Base-by-base conservation (phyloP, 2,113 vertebrate species). In the Proterorhinus semilunaris region DNA sequence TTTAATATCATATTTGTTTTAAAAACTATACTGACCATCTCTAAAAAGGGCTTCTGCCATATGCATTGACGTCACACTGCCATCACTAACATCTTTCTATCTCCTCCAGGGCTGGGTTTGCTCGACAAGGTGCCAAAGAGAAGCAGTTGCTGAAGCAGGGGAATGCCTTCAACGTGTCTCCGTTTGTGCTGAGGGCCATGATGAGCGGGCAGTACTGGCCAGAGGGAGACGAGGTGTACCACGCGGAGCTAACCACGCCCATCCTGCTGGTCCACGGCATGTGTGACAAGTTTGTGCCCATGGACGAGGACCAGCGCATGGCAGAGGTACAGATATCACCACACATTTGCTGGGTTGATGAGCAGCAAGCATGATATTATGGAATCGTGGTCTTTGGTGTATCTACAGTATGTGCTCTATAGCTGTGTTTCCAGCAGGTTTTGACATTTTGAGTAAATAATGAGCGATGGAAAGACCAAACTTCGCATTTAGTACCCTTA, bases 151-250 rank as follows among this genome's bases (percentile, higher is more conserved):
- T 99, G 83, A 95, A 93, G 83, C 96, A 99, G 62, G 95, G 97
- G 62, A 98, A 98, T 0, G 97, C 97, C 7, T 99, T 99, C 92
- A 98, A 96, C 0, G 96, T 99, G 55, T 96, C 97, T 0, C 96
- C 98, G 2, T 99, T 98, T 0, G 97, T 99, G 47, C 92, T 99
- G 75, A 88, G 97, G 6, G 98, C 98, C 86, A 99, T 95, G 94
- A 99, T 99, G 98, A 97, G 97, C 0, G 96, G 98, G 0, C 98
- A 99, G 91, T 99, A 99, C 91, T 99, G 98, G 98, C 98, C 98
- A 0, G 98, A 99, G 78, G 98, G 96, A 0, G 97, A 99, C 0
- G 97, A 99, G 81, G 94, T 98, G 27, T 99, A 98, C 86, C 98
- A 99, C 0, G 98, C 98, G 0, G 98, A 98, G 89, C 94, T 99